Base-by-base conservation (phyloP, 2,888 invertebrate species). In the Drosophila paramelanica region DNA sequence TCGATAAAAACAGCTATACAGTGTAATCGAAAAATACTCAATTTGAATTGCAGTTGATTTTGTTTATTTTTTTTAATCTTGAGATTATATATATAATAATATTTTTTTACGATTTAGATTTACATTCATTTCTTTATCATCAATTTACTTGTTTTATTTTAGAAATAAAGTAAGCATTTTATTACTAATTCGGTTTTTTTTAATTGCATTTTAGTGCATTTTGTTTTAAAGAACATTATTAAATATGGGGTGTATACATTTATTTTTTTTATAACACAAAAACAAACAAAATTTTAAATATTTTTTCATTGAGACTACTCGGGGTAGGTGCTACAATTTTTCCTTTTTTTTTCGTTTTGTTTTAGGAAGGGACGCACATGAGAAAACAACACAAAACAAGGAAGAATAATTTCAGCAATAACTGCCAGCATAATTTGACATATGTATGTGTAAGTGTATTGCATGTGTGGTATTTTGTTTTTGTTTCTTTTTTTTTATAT, bases 161-260 rank as follows among this genome's bases (percentile, higher is more conserved):
- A 79, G 81, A 89, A 89, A 89, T 88, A 89, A 89, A 88, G 88
- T 89, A 88, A 85, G 87, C 87, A 88, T 85, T 81, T 87, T 75
- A 81, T 84, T 84, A 77, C 84, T 84, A 79, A 78, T 87, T 87
- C 65, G 78, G 78, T 60, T 76, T 77, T 41, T 72, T 77, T 78
- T 56, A 78, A 76, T 81, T 87, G 87, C 86, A 88, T 66, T 77
- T 79, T 73, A 72, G 78, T 85, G 79, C 80, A 81, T 77, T 67
- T 80, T 83, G 64, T 74, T 80, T 77, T 77, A 68, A 82, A 79
- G 82, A 88, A 83, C 82, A 85, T 79, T 83, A 78, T 77, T 82
- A 69, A 83, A 85, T 87, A 81, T 69, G 69, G 61, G 73, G 60
- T 23, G 60, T 60, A 69, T 71, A 72, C 67, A 80, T 80, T 65